Evolutionary conservation across 1,140 invertebrate species (phyloP).

Genomic region (Vollenhovia emeryi): DNA sequence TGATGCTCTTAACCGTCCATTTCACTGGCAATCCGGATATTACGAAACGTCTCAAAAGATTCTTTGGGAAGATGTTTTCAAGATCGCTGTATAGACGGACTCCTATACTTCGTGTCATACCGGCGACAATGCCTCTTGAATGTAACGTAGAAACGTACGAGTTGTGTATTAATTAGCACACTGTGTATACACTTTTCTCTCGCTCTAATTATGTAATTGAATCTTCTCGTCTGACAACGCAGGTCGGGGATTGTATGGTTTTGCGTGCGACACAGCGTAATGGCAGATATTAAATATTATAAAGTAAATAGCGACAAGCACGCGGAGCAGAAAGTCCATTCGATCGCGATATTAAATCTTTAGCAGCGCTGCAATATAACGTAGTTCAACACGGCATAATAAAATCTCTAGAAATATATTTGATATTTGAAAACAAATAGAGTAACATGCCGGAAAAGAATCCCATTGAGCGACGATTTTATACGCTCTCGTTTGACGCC

Average conservation of each 20-base stretch:
- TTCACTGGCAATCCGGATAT: constrained; percentile 70
- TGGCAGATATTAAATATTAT: constrained; percentile 24
- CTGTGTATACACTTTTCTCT: neutral
- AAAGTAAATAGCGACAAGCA: constrained; percentile 21
- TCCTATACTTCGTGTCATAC: neutral
- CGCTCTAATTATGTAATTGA: constrained; percentile 14
- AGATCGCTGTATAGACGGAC: constrained; percentile 45
- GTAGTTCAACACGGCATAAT: constrained; percentile 18
- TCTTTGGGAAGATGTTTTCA: constrained; percentile 13
- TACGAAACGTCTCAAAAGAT: constrained; percentile 64
- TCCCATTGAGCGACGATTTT: constrained; percentile 31
- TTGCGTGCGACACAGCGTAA: neutral
- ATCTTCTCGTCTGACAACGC: neutral
- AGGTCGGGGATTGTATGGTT: neutral
- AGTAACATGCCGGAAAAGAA: constrained; percentile 32
- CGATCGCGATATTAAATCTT: constrained; percentile 42
- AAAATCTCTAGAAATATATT: constrained; percentile 48
- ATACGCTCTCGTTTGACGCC: neutral
- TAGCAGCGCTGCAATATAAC: constrained; percentile 9
- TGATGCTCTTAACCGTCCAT: constrained; percentile 70
- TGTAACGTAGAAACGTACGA: neutral
- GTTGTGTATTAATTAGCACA: too few species aligned
- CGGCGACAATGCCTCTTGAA: neutral
- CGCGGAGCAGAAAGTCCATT: neutral
- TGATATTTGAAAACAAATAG: constrained; percentile 36